These are phyloP conservation scores for Serrognathus titanus DNA, from an alignment of 2,888 invertebrate species.

Conservation along the genomic window DNA sequence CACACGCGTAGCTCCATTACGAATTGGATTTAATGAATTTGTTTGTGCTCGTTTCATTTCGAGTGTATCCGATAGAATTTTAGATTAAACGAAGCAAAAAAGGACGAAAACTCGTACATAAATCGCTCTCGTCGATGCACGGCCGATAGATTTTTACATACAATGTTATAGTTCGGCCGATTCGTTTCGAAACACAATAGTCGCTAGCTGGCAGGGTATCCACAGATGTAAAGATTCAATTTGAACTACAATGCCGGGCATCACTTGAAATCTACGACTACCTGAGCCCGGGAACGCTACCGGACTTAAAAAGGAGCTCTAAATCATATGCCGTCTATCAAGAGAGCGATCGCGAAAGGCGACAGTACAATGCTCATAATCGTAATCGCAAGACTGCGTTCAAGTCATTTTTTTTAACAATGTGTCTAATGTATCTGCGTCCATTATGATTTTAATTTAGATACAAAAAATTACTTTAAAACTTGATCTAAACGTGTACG, in stretches of 20 bases:
- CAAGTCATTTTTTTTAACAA: background rate
- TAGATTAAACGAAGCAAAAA: constrained; percentile 15
- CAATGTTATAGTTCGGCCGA: constrained; percentile 15
- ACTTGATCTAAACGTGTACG: background rate
- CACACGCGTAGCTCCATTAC: too few relatives aligned
- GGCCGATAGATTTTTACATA: constrained; percentile 12
- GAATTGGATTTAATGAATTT: too few relatives aligned
- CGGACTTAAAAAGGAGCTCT: constrained; percentile 1
- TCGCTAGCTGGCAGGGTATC: constrained; percentile 12
- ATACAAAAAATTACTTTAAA: background rate
- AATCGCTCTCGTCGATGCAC: background rate
- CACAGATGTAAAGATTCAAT: constrained; percentile 19
- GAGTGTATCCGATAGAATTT: constrained; percentile 3
- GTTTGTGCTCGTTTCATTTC: too few relatives aligned
- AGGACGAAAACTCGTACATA: constrained; percentile 9
- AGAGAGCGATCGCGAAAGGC: background rate
- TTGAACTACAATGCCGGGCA: constrained; percentile 16
- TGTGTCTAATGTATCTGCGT: background rate
- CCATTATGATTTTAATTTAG: constrained; percentile 16
- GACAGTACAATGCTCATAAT: background rate
- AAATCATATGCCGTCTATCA: constrained; percentile 1
- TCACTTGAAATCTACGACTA: constrained; percentile 15
- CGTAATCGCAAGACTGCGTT: background rate
- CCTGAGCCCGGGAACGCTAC: constrained; percentile 13
- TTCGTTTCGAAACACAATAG: constrained; percentile 14